These are phyloP conservation scores for Leuctra nigra DNA, from an alignment of 2,888 invertebrate genomes.

Conservation along the genomic window DNA sequence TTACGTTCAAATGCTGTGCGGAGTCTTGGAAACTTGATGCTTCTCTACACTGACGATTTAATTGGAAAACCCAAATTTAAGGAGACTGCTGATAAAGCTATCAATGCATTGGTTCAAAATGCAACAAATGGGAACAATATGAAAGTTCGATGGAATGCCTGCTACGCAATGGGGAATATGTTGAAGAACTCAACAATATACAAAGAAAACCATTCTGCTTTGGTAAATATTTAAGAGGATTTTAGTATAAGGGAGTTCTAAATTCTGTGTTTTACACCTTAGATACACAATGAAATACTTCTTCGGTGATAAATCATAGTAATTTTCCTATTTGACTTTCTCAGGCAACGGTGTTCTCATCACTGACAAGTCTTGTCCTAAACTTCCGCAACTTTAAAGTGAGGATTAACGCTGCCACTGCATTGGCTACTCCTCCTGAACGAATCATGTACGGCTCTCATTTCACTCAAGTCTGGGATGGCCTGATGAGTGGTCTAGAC, in stretches of 20 bases:
- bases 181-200: conserved; percentile 49
- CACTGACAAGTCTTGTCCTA: conserved; percentile 57
- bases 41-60: conserved; percentile 50
- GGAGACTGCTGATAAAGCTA: conserved; percentile 42
- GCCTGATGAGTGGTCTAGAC: conserved; percentile 65
- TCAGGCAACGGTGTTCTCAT: conserved; percentile 57
- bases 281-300: too few relatives aligned
- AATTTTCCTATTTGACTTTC: conserved; percentile 21
- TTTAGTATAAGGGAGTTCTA: too few relatives aligned
- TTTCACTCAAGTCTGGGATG: conserved; percentile 59
- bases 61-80: conserved; percentile 48
- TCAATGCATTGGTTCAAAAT: conserved; percentile 61
- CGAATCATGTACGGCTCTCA: conserved; percentile 58
- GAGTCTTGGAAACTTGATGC: conserved; percentile 71
- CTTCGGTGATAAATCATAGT: too few relatives aligned
- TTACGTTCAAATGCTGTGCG: conserved; percentile 69
- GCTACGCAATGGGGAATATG: conserved; percentile 77
- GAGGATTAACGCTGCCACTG: conserved; percentile 76
- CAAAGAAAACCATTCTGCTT: conserved; percentile 44
- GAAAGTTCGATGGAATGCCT: conserved; percentile 89
- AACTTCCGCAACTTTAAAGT: conserved; percentile 83
- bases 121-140: conserved; percentile 64
- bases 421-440: conserved; percentile 52
- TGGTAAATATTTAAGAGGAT: conserved; percentile 43
- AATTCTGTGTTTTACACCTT: too few relatives aligned